Evolutionary conservation across 2,113 vertebrate genomes (phyloP), one percentile per base, ranked within the genome.

Genomic region (Istiophorus platypterus): DNA sequence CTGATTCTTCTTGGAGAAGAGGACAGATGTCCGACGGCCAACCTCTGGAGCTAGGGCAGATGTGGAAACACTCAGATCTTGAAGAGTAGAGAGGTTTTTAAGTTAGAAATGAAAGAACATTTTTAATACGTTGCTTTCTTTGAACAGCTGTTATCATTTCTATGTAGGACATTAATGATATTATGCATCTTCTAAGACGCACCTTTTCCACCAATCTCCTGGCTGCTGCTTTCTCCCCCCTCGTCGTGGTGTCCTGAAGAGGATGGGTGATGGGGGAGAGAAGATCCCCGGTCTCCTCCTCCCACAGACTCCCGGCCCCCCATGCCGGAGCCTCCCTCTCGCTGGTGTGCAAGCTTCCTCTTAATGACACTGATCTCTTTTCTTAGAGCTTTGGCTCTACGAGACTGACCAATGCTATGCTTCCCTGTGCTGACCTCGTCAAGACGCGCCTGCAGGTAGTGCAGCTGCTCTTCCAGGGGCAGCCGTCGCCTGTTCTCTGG

Each of bases 1-100:
- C 74, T 96, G 97, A 91, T 99, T 99, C 95, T 99, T 99, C 94
- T 99, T 99, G 85, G 98, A 99, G 95, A 99, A 99, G 77, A 99
- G 97, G 84, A 99, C 97, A 14, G 98, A 98, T 24, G 98, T 99
- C 84, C 98, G 96, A 71, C 98, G 96, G 77, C 98, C 98, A 80
- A 99, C 98, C 93, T 99, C 98, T 51, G 98, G 96, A 31, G 97
- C 97, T 81, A 97, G 94, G 2, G 95, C 96, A 57, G 97, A 99
- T 77, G 97, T 97, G 85, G 97, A 97, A 68, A 96, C 95, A 75
- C 95, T 96, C 75, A 97, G 89, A 80, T 98, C 97, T 98, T 84
- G 73, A 85, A 56, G 88, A 54, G 24, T 85, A 88, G 70, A 76
- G 17, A 56, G 31, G 10, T 75, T 68, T 13, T 37, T 14, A 29